phyloP scores from a whole-genome alignment of 2,888 invertebrate species.

The Mylabris sibirica region DNA sequence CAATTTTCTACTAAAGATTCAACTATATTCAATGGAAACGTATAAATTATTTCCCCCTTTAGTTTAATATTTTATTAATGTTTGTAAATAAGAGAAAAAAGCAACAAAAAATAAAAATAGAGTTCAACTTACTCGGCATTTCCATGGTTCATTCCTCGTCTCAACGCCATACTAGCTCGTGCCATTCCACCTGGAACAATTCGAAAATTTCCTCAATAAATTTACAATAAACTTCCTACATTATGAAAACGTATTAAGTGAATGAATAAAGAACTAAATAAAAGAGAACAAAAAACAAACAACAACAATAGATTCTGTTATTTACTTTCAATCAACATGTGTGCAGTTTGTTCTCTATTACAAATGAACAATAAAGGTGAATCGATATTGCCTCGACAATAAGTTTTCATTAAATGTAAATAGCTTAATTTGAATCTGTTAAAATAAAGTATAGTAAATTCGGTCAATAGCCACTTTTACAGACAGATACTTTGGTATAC shows the following conservation, averaged over 20 bases:
- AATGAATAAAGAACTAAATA: neutral
- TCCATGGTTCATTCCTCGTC: constrained; percentile 77
- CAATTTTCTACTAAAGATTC: too few species aligned
- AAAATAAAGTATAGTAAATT: neutral
- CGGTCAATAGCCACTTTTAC: constrained; percentile 3
- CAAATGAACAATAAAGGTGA: neutral
- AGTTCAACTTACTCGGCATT: constrained; percentile 70
- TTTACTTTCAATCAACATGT: neutral
- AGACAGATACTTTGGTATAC: neutral
- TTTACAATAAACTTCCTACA: neutral
- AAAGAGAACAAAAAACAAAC: neutral
- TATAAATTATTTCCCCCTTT: too few species aligned
- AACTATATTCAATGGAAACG: too few species aligned
- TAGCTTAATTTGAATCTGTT: neutral
- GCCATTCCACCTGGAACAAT: constrained; percentile 70
- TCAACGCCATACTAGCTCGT: constrained; percentile 77
- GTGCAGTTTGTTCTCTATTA: neutral
- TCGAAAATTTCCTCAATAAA: constrained; percentile 4
- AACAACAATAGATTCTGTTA: neutral
- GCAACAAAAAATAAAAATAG: neutral
- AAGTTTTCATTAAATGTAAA: constrained; percentile 7
- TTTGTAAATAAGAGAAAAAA: neutral
- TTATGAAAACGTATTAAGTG: neutral
- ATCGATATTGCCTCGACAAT: constrained; percentile 6
- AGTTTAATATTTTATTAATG: neutral